Conservation (phyloP, 2,888 invertebrate genomes). For the Phaedon cochleariae region DNA sequence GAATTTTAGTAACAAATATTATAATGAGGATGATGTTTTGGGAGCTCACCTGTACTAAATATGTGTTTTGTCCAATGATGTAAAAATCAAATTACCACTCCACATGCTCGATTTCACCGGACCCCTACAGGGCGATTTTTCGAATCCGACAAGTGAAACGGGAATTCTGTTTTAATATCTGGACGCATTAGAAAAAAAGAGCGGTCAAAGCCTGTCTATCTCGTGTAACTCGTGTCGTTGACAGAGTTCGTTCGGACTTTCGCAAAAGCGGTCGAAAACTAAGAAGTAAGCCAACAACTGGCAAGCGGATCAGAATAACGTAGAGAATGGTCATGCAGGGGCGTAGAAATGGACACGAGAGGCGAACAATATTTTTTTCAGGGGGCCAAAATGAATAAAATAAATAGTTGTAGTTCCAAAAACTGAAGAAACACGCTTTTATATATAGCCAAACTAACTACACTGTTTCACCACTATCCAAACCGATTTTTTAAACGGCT, state of each 20-base stretch:
- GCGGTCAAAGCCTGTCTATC: neutral
- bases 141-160: neutral
- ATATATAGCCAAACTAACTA: too few species aligned
- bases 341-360: neutral
- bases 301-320: neutral
- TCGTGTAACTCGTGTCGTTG: neutral
- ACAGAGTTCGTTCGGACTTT: conserved; percentile 15
- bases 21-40: too few species aligned
- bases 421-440: too few species aligned
- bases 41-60: neutral
- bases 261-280: conserved; percentile 17
- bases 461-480: too few species aligned
- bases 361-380: too few species aligned
- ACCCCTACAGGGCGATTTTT: neutral
- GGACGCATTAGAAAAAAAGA: conserved; percentile 8
- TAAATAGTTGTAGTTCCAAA: too few species aligned
- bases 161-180: neutral
- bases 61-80: neutral
- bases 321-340: conserved; percentile 1
- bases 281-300: conserved; percentile 8
- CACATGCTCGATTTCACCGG: neutral
- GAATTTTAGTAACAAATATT: too few species aligned
- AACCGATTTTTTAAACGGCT: too few species aligned
- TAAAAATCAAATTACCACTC: neutral
- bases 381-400: too few species aligned